phyloP scores from a whole-genome alignment of 1,140 invertebrate genomes.

The Lysiphlebus fabarum region DNA sequence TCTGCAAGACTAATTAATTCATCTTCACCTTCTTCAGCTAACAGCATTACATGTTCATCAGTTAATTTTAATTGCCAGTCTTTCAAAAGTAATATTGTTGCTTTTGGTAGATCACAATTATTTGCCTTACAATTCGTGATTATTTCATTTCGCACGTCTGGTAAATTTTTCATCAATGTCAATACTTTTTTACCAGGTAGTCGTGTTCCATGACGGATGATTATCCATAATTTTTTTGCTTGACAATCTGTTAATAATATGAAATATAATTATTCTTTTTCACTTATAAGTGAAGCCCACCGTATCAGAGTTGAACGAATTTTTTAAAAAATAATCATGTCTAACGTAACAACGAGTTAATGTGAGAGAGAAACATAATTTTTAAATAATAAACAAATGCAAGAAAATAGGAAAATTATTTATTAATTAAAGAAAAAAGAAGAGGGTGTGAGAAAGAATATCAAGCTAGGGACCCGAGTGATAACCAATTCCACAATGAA shows the following conservation, averaged over 20 bases:
- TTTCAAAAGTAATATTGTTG: slow-evolving; percentile 49
- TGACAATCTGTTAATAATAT: slow-evolving; percentile 56
- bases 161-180: slow-evolving; percentile 53
- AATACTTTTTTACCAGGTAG: slow-evolving; percentile 60
- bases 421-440: too few species aligned
- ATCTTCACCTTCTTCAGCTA: slow-evolving; percentile 64
- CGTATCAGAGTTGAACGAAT: background rate
- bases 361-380: slow-evolving; percentile 17
- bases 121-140: slow-evolving; percentile 43
- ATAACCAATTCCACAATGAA: too few species aligned
- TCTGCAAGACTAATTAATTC: slow-evolving; percentile 65
- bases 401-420: background rate
- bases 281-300: too few species aligned
- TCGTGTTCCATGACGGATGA: slow-evolving; percentile 68
- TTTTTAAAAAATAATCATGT: background rate
- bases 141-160: slow-evolving; percentile 54
- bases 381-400: slow-evolving; percentile 1
- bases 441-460: too few species aligned
- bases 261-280: background rate
- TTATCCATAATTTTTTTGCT: slow-evolving; percentile 62
- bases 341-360: slow-evolving; percentile 18
- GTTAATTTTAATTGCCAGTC: slow-evolving; percentile 56
- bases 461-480: too few species aligned
- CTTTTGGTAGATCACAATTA: slow-evolving; percentile 37
- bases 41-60: slow-evolving; percentile 52